These are phyloP conservation scores for Poecilia gillii DNA, from an alignment of 2,797 vertebrate species.

Conservation along the genomic window DNA sequence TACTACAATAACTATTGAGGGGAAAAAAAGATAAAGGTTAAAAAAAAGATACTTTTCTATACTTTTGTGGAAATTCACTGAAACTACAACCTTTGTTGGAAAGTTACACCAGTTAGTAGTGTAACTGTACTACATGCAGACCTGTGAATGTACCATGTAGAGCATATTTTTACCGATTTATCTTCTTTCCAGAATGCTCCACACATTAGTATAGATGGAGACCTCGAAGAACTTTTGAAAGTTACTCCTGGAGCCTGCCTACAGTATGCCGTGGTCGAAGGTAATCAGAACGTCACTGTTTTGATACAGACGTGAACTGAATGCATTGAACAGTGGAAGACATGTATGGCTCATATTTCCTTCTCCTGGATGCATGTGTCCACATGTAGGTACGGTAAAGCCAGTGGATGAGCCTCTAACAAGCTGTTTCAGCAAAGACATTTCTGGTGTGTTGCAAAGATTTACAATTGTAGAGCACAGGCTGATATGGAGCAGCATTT, in stretches of 20 bases:
- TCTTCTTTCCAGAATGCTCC: constrained; percentile 80
- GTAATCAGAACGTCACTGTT: constrained; percentile 68
- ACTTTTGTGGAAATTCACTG: background rate
- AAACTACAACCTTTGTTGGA: background rate
- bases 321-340: background rate
- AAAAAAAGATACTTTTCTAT: background rate
- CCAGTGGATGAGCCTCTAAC: constrained; percentile 78
- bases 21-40: background rate
- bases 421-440: constrained; percentile 85
- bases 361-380: constrained; percentile 1
- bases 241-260: constrained; percentile 81
- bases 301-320: background rate
- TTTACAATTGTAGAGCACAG: constrained; percentile 86
- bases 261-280: constrained; percentile 87
- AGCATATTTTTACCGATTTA: background rate
- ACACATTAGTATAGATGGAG: constrained; percentile 77
- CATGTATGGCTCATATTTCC: background rate
- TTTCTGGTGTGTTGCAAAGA: constrained; percentile 85
- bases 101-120: background rate
- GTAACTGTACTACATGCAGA: background rate
- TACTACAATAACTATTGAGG: background rate
- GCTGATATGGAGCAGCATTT: constrained; percentile 86
- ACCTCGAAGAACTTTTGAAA: constrained; percentile 81
- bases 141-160: background rate
- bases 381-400: constrained; percentile 81